phyloP scores from a whole-genome alignment of 2,113 vertebrate genomes.

The Lepisosteus osseus region DNA sequence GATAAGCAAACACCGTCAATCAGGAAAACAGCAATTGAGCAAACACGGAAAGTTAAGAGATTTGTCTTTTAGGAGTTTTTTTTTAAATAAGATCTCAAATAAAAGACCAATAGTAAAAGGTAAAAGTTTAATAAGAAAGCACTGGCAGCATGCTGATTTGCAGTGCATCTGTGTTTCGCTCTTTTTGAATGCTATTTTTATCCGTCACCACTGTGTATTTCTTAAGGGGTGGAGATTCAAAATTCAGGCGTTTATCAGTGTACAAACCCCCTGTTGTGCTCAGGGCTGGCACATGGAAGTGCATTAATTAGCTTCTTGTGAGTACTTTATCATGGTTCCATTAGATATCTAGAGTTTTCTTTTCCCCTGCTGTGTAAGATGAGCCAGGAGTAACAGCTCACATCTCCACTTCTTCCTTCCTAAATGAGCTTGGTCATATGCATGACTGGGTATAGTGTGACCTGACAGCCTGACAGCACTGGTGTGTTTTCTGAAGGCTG shows the following conservation, averaged over 20 bases:
- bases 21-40: no score
- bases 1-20: no score
- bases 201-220: background rate
- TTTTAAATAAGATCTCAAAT: conserved; percentile 19
- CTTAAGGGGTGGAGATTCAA: background rate
- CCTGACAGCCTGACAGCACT: conserved; percentile 38
- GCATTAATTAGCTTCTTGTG: no score
- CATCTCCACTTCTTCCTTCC: conserved; percentile 11
- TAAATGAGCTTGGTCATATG: conserved; percentile 29
- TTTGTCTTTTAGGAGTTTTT: no score
- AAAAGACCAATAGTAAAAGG: conserved; percentile 14
- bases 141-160: conserved; percentile 14
- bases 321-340: no score
- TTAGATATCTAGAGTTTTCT: no score
- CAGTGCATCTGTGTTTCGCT: background rate
- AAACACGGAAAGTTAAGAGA: no score
- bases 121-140: conserved; percentile 32
- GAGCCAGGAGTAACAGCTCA: conserved; percentile 16
- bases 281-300: no score
- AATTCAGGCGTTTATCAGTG: no score
- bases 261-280: no score
- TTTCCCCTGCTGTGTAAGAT: background rate
- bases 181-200: background rate
- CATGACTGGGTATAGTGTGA: conserved; percentile 36
- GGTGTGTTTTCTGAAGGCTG: background rate